phyloP scores from a whole-genome alignment of 2,797 vertebrate genomes.

The Parauchenoglanis punctatus region DNA sequence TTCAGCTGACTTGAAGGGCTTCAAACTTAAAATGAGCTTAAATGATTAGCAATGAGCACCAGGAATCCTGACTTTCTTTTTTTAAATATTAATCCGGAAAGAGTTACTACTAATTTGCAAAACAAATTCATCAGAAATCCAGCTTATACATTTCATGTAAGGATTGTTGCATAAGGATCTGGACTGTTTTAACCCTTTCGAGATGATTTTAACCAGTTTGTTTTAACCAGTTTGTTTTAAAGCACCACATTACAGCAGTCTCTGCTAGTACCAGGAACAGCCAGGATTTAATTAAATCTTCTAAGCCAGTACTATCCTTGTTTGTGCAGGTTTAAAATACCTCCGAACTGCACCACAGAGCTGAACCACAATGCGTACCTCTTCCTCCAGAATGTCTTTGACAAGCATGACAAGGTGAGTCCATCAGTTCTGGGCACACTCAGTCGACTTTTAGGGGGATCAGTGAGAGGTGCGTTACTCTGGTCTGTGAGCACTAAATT shows the following conservation, averaged over 20 bases:
- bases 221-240: background rate
- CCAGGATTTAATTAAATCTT: background rate
- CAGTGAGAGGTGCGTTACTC: background rate
- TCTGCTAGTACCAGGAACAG: background rate
- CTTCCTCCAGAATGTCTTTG: conserved; percentile 97
- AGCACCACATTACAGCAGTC: background rate
- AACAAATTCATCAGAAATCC: background rate
- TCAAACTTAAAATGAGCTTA: background rate
- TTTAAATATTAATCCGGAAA: background rate
- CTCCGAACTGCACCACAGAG: conserved; percentile 93
- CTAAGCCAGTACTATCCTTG: conserved; percentile 23
- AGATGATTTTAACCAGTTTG: background rate
- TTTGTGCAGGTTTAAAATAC: conserved; percentile 86
- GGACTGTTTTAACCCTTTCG: background rate
- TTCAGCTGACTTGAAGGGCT: background rate
- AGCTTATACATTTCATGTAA: background rate
- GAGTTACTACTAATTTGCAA: background rate
- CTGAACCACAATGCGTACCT: conserved; percentile 97
- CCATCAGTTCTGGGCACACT: background rate
- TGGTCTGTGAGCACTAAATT: background rate
- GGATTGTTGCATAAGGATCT: background rate
- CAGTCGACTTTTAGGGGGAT: background rate
- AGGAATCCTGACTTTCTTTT: background rate
- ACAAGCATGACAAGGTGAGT: conserved; percentile 97
- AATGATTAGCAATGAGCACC: background rate